Evolutionary conservation across 2,797 vertebrate species (phyloP).

Genomic region (Hozukius guyotensis): DNA sequence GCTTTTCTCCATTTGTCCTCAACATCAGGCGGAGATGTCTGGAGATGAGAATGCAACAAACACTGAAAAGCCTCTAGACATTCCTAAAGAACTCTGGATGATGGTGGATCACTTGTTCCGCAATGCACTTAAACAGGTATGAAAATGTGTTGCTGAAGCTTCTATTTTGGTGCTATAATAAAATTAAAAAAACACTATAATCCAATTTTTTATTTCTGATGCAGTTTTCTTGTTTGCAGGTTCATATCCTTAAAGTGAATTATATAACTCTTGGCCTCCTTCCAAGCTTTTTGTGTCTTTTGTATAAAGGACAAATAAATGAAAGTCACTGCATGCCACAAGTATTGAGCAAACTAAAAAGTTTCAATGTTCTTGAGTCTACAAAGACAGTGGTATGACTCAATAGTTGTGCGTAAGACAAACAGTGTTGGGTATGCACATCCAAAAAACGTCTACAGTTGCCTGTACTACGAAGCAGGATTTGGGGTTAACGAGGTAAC

Average conservation of each 20-base stretch:
- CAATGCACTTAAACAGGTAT: slow-evolving; percentile 91
- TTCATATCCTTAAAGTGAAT: not conserved
- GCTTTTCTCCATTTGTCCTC: slow-evolving; percentile 28
- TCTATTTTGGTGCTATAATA: not conserved
- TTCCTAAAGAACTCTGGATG: slow-evolving; percentile 98
- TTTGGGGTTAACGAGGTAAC: too few relatives aligned
- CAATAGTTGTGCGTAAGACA: not conserved
- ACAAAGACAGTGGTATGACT: slow-evolving; percentile 5
- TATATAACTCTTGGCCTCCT: not conserved
- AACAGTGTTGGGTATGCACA: too few relatives aligned
- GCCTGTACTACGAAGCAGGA: too few relatives aligned
- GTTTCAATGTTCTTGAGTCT: not conserved
- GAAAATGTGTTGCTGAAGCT: slow-evolving; percentile 5
- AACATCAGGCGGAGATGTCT: slow-evolving; percentile 81
- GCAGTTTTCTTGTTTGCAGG: not conserved
- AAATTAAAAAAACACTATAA: not conserved
- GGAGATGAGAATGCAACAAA: slow-evolving; percentile 50
- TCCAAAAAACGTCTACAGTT: too few relatives aligned
- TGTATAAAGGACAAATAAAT: not conserved
- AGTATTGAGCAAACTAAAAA: not conserved
- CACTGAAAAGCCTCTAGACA: slow-evolving; percentile 87
- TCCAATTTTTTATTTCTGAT: not conserved
- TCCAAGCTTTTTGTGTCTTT: not conserved
- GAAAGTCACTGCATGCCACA: not conserved
- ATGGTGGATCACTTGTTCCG: slow-evolving; percentile 95